Evolutionary conservation across 2,797 vertebrate species (phyloP), one percentile per base, ranked within the genome.

Genomic region (Hozukius guyotensis): DNA sequence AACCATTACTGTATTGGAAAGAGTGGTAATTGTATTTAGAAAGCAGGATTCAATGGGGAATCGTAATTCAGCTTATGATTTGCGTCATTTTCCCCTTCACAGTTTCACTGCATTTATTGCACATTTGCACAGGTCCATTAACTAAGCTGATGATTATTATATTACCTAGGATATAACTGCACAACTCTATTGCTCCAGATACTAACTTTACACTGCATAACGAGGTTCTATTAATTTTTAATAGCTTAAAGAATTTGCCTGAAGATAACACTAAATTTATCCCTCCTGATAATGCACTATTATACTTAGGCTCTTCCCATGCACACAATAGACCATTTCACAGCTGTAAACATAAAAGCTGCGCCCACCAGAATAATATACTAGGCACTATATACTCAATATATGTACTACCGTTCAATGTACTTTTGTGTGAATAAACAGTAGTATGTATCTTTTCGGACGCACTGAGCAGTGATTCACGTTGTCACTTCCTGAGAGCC

Each of bases 91-190:
- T 84, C 76, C 80, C 32, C 71, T 72, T 38, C 38, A 64, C 72
- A 60, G 75, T 87, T 91, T 88, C 34, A 71, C 68, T 83, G 82
- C 88, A 88, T 90, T 92, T 88, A 89, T 83, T 85, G 83, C 85
- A 90, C 88, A 88, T 87, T 79, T 86, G 80, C 75, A 60, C 66
- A 46, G 91, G 84, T 82, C 76, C 86, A 92, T 93, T 93, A 92
- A 90, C 80, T 87, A 78, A 85, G 79, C 83, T 87, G 86, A 91
- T 88, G 82, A 90, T 93, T 86, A 89, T 86, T 89, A 75, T 88
- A 88, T 90, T 85, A 87, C 78, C 60, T 36, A 75, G 79, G 82
- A 79, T 80, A 85, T 82, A 83, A 87, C 80, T 78, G 88, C 78
- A 78, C 72, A 62, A 9, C 87, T 86, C 75, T 73, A 60, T 80